Evolutionary conservation across 2,113 vertebrate genomes (phyloP), one percentile per base, ranked within the genome.

Genomic region (Carettochelys insculpta): DNA sequence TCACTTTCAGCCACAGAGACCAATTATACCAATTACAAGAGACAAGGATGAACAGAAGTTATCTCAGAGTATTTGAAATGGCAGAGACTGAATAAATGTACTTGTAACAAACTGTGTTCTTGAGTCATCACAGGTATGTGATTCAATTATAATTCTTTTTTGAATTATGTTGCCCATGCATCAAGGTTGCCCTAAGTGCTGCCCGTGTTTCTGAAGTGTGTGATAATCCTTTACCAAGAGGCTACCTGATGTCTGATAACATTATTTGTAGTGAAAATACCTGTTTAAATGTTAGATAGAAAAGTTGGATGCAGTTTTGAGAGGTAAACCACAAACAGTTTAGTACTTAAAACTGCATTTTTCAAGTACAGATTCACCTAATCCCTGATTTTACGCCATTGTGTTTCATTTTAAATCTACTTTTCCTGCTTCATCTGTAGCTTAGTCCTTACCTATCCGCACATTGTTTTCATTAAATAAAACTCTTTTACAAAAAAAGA

Each of bases 381-480:
- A 94, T 52, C 86, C 90, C 87, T 92, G 81, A 80, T 93, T 82
- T 92, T 95, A 85, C 13, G 85, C 77, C 10, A 54, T 48, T 82
- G 80, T 61, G 95, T 80, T 96, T 95, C 94, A 95, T 96, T 97
- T 96, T 89, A 96, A 87, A 94, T 87, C 84, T 95, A 92, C 90
- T 93, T 84, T 16, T 87, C 73, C 82, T 89, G 75, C 77, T 92
- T 96, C 90, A 94, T 95, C 81, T 93, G 88, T 48, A 77, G 48
- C 77, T 95, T 95, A 95, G 93, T 90, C 85, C 95, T 93, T 93
- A 85, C 87, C 94, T 94, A 95, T 92, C 85, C 94, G 95, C 94
- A 89, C 47, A 89, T 51, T 90, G 75, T 85, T 93, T 95, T 97
- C 91, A 94, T 95, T 95, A 96, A 96, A 90, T 78, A 96, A 52